phyloP scores from a whole-genome alignment of 2,797 vertebrate genomes.

The Pseudochromis fuscus region DNA sequence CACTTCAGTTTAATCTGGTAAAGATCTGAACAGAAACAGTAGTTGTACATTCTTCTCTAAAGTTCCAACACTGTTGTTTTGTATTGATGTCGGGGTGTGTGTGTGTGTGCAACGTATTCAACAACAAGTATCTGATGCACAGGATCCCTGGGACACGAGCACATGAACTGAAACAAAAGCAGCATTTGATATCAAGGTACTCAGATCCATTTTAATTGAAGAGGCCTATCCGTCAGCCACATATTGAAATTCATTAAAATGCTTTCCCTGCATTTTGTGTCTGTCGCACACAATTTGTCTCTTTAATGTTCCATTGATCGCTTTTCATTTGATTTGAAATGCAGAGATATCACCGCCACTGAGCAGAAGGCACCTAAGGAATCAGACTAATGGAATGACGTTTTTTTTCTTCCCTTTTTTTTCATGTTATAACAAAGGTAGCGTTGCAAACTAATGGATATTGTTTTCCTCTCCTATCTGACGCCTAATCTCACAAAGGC shows the following conservation, averaged over 20 bases:
- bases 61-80: constrained; percentile 4
- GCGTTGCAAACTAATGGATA: constrained; percentile 80
- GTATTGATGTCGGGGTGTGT: constrained; percentile 23
- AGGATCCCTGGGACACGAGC: constrained; percentile 36
- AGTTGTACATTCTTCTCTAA: constrained; percentile 1
- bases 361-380: constrained; percentile 73
- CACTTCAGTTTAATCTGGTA: background rate
- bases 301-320: constrained; percentile 82
- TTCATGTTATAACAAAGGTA: constrained; percentile 74
- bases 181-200: constrained; percentile 60
- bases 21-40: constrained; percentile 20
- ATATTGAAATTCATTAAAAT: constrained; percentile 78
- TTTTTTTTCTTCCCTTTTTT: constrained; percentile 36
- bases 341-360: constrained; percentile 67
- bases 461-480: constrained; percentile 82
- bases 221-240: constrained; percentile 53
- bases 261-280: constrained; percentile 69
- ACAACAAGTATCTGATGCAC: constrained; percentile 27
- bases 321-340: constrained; percentile 82
- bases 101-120: too few relatives aligned
- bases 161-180: constrained; percentile 54
- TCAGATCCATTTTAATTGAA: constrained; percentile 78
- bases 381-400: constrained; percentile 81
- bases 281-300: constrained; percentile 71
- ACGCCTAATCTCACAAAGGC: constrained; percentile 80